Evolutionary conservation across 2,113 vertebrate genomes (phyloP), one percentile per base, ranked within the genome.

Genomic region (Montifringilla adamsi): DNA sequence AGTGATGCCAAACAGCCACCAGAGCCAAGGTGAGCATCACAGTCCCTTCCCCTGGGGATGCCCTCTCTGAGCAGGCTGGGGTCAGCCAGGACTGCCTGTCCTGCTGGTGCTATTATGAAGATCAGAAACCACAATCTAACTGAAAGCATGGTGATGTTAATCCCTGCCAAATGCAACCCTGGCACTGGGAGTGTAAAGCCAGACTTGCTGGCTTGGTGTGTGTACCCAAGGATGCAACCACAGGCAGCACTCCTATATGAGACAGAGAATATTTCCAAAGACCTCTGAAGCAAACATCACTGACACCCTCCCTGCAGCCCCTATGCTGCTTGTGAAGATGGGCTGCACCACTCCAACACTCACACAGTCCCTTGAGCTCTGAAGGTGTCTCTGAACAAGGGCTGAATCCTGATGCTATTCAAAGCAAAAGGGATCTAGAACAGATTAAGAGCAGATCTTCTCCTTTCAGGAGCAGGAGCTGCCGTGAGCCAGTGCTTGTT

Each of bases 21-120:
- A 74, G 59, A 93, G 63, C 16, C 3, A 11, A 59, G 49, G 4
- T 3, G 6, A 78, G 31, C 1, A 1, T 59, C 1, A 2, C 2
- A 7, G 21, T 41, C 64, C 60, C 44, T 44, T 18, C 24, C 15
- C 7, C 19, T 2, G 1, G 68, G 69, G 30, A 18, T 69, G 64
- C 64, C 26, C 39, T 46, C 10, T 41, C 53, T 0, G 0, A 27
- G 41, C 1, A 2, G 39, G 52, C 62, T 63, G 39, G 53, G 35
- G 53, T 4, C 2, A 26, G 41, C 52, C 28, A 49, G 35, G 44
- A 49, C 55, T 53, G 56, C 46, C 19, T 15, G 30, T 67, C 81
- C 70, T 0, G 0, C 19, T 8, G 8, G 27, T 59, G 60, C 52
- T 37, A 4, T 31, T 72, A 8, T 11, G 8, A 37, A n/a, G 39